These are phyloP conservation scores for Eretmochelys imbricata DNA, from an alignment of 2,113 vertebrate species.

Conservation along the genomic window DNA sequence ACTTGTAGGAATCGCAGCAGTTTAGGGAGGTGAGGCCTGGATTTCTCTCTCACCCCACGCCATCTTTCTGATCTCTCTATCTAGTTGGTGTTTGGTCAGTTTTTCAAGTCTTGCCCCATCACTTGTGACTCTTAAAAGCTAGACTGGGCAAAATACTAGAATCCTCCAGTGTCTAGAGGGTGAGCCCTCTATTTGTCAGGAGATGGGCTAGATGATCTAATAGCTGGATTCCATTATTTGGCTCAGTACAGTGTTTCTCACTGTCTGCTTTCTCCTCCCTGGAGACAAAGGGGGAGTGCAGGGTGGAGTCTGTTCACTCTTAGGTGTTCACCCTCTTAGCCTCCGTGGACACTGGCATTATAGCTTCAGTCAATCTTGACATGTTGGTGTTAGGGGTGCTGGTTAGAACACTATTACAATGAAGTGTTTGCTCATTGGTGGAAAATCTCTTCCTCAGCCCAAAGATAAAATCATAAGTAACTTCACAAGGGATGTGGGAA, in stretches of 20 bases:
- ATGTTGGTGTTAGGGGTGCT: rapidly evolving
- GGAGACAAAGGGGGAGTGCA: not conserved
- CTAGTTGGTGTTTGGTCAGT: not conserved
- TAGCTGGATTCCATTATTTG: not conserved
- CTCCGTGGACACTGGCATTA: not conserved
- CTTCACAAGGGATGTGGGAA: conserved; percentile 52
- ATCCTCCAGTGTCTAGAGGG: not conserved
- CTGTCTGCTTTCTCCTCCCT: not conserved
- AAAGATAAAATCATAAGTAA: conserved; percentile 10
- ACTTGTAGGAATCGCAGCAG: not conserved
- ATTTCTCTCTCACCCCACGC: rapidly evolving
- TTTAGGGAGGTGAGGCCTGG: not conserved
- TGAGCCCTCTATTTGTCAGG: not conserved
- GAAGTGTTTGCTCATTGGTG: not conserved
- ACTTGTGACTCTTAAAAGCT: not conserved
- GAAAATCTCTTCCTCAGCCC: not conserved
- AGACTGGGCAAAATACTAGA: not conserved
- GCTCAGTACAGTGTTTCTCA: not conserved
- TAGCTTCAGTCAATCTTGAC: too few species aligned
- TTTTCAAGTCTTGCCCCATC: not conserved
- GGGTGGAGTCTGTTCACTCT: not conserved
- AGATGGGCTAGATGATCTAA: not conserved
- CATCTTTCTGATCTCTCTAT: rapidly evolving
- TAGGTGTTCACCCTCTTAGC: rapidly evolving
- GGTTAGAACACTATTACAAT: not conserved